Evolutionary conservation across 2,113 vertebrate genomes (phyloP), one percentile per base, ranked within the genome.

Genomic region (Mormyrus iriodes): DNA sequence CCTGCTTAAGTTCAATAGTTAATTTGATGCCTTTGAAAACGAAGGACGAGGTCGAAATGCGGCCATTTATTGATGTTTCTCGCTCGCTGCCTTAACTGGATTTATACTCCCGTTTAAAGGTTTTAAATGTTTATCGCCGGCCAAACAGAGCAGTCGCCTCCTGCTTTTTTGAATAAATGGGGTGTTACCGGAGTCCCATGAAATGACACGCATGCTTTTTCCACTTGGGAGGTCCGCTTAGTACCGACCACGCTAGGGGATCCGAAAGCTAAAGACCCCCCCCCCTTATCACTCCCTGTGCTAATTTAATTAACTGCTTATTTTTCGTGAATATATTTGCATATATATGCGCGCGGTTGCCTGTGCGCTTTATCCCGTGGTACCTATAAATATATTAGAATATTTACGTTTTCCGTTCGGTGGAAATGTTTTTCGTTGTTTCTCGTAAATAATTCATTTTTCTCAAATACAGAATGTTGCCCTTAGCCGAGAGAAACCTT

Each of bases 141-240:
- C 90, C 91, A 91, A 92, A 92, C 91, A 91, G 91, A 90, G 69
- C 88, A 90, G 92, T 91, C 88, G 89, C 90, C 91, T 91, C 91
- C 90, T 90, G 91, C 89, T 91, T 65, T 58, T 89, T 61, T 83
- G 89, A 89, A 93, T 90, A 90, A 92, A 92, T 92, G 90, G 92
- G 91, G 92, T 92, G 92, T 91, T 91, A 87, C 88, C 82, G 86
- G 87, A 91, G 90, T 91, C 90, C 88, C 92, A 82, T 88, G 89
- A 91, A 91, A 90, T 90, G 91, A 91, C 92, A 91, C 92, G 89
- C 90, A 90, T 85, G 88, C 49, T 84, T 69, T 85, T n/a, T 51
- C 92, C 89, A 93, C 91, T 89, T 93, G 92, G 92, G 92, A 91
- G 92, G 92, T 92, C 92, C 85, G 73, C 65, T 44, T 92, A 88